Conservation (phyloP, 2,113 vertebrate species). For the Scophthalmus maximus region DNA sequence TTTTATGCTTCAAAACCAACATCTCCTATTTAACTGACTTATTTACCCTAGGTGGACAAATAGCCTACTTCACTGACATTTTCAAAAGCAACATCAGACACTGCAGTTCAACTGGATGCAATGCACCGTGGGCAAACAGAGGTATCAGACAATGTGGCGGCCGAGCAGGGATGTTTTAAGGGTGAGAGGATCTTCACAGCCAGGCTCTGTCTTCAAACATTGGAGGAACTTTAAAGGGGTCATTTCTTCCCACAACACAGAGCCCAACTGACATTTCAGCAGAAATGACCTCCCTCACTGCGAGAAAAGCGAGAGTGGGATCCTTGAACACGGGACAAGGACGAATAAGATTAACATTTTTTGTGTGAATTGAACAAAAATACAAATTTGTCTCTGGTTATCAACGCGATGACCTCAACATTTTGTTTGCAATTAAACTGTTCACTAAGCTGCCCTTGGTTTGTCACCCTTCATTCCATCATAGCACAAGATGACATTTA, state of each 20-base stretch:
- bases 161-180: constrained; percentile 40
- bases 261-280: constrained; percentile 55
- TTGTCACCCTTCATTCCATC: too few species aligned
- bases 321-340: constrained; percentile 8
- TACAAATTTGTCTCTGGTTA: too few species aligned
- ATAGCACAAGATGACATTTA: too few species aligned
- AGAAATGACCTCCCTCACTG: constrained; percentile 33
- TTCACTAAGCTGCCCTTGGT: too few species aligned
- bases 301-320: constrained; percentile 1
- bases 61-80: constrained; percentile 48
- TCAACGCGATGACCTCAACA: too few species aligned
- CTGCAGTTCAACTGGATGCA: constrained; percentile 41
- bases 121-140: constrained; percentile 19
- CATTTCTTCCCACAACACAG: constrained; percentile 28
- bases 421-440: too few species aligned
- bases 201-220: constrained; percentile 39
- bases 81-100: constrained; percentile 23
- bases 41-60: background rate
- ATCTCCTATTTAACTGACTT: background rate
- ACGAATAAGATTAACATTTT: too few species aligned
- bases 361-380: too few species aligned
- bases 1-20: constrained; percentile 3
- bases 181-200: constrained; percentile 49
- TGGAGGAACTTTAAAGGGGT: constrained; percentile 54
- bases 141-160: constrained; percentile 25